These are phyloP conservation scores for Trissolcus japonicus DNA, from an alignment of 2,888 invertebrate genomes.

Conservation along the genomic window DNA sequence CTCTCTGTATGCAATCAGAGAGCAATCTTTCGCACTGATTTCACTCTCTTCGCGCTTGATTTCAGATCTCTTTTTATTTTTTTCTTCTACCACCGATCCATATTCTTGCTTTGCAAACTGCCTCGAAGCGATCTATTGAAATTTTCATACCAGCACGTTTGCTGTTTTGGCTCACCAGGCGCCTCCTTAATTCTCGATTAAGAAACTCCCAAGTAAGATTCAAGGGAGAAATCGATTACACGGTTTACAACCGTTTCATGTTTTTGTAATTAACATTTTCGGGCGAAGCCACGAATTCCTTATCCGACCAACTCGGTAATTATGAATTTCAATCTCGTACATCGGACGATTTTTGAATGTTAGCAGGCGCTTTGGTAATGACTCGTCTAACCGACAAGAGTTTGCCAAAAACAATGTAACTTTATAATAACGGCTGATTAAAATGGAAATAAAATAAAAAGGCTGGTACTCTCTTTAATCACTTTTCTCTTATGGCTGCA, in stretches of 20 bases:
- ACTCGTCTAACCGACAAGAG: conserved; percentile 17
- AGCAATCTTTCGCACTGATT: conserved; percentile 32
- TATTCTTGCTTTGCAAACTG: conserved; percentile 38
- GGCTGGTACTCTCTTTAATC: conserved; percentile 32
- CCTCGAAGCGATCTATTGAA: conserved; percentile 63
- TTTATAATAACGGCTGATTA: conserved; percentile 48
- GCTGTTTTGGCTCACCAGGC: conserved; percentile 59
- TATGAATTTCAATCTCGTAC: conserved; percentile 28
- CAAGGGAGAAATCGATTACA: conserved; percentile 49
- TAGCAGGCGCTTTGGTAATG: conserved; percentile 17
- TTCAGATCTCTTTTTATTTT: conserved; percentile 1
- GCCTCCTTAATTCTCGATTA: conserved; percentile 51
- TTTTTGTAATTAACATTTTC: conserved; percentile 49
- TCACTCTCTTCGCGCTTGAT: conserved; percentile 30
- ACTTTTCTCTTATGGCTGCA: conserved; percentile 39
- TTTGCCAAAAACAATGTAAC: conserved; percentile 46
- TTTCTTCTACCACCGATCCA: conserved; percentile 9
- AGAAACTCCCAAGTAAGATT: conserved; percentile 28
- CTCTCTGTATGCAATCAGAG: conserved; percentile 46
- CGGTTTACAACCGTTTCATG: conserved; percentile 21
- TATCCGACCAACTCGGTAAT: conserved; percentile 19
- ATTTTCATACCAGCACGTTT: conserved; percentile 71
- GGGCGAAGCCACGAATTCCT: conserved; percentile 15
- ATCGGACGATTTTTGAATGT: conserved; percentile 21
- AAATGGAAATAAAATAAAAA: conserved; percentile 23